Evolutionary conservation across 2,113 vertebrate genomes (phyloP).

Genomic region (Limanda limanda): DNA sequence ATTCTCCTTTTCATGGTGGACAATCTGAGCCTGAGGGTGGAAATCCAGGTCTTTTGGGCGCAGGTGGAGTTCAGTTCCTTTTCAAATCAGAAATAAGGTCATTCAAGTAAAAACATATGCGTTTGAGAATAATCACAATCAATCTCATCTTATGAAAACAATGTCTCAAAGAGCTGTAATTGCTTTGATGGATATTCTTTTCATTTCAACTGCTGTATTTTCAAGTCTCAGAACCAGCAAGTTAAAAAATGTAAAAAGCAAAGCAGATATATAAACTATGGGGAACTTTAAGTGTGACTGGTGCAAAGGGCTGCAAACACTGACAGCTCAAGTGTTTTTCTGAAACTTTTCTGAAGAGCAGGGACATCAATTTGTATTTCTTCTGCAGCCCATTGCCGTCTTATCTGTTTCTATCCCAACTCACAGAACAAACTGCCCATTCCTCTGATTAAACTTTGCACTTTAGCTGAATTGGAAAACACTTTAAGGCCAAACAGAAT

Average conservation of each 20-base stretch:
- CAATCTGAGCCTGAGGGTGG: not conserved
- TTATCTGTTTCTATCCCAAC: not conserved
- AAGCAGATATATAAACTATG: too few relatives aligned
- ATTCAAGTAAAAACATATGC: not conserved
- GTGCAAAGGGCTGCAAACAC: not conserved
- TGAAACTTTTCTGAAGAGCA: not conserved
- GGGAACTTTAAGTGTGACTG: too few relatives aligned
- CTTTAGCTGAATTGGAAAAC: too few relatives aligned
- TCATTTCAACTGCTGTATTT: too few relatives aligned
- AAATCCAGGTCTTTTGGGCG: constrained; percentile 2
- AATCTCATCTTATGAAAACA: not conserved
- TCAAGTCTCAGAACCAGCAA: too few relatives aligned
- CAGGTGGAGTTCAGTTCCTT: not conserved
- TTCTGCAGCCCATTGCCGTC: too few relatives aligned
- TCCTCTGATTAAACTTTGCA: not conserved
- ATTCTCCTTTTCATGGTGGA: too few relatives aligned
- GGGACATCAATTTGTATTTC: too few relatives aligned
- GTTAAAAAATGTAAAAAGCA: too few relatives aligned
- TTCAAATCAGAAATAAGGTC: not conserved
- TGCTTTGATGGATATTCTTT: too few relatives aligned
- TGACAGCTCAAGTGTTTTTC: not conserved
- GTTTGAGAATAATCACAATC: not conserved
- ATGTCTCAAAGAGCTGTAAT: not conserved
- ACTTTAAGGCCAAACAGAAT: not conserved
- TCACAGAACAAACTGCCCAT: too few relatives aligned